phyloP scores from a whole-genome alignment of 2,113 vertebrate genomes.

The Cavia aperea region DNA sequence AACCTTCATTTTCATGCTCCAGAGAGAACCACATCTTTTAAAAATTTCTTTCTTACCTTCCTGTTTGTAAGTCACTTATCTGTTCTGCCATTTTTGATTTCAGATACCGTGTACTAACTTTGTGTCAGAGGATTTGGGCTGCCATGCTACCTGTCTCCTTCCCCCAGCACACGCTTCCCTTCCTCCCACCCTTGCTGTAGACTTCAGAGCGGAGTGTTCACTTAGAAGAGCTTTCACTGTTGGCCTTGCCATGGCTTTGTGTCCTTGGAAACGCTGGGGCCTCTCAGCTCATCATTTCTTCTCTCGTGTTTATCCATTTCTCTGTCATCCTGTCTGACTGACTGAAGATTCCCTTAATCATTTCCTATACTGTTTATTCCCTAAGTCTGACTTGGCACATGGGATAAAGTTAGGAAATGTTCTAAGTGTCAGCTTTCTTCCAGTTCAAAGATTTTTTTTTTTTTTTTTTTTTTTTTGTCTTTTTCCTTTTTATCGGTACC shows the following conservation, averaged over 20 bases:
- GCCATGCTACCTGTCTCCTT: neutral
- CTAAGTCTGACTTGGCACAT: conserved; percentile 8
- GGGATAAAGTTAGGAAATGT: conserved; percentile 18
- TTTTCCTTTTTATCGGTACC: no score
- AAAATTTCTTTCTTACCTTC: neutral
- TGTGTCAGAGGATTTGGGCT: neutral
- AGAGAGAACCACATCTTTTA: neutral
- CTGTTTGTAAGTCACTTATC: conserved; percentile 7
- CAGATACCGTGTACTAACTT: neutral
- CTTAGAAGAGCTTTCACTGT: neutral
- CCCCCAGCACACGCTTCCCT: neutral
- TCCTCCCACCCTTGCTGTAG: neutral
- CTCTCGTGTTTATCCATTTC: neutral
- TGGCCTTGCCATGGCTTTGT: neutral
- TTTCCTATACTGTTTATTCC: neutral
- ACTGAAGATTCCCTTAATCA: neutral
- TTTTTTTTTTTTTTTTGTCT: no score
- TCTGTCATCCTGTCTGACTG: neutral
- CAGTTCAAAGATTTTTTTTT: neutral
- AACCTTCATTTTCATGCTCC: neutral
- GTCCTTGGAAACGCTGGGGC: neutral
- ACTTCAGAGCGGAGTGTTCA: neutral
- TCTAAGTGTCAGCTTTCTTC: conserved; percentile 10
- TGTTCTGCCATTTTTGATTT: conserved; percentile 20
- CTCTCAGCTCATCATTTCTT: neutral